phyloP scores from a whole-genome alignment of 2,113 vertebrate species.

The Perca schrenkii region DNA sequence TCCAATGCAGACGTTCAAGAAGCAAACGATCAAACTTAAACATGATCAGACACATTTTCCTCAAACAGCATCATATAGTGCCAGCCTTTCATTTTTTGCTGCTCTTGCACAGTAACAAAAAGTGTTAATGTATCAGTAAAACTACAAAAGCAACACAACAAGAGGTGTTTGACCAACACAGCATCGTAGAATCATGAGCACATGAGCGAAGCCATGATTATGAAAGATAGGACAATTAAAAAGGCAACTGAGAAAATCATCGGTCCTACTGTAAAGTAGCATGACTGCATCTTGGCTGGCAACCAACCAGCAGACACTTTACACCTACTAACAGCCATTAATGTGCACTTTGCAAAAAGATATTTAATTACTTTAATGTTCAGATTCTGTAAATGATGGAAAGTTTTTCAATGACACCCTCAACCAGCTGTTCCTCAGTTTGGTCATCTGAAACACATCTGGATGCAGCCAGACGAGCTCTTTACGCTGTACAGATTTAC shows the following conservation, averaged over 20 bases:
- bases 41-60: conserved; percentile 67
- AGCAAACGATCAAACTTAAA: conserved; percentile 70
- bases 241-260: conserved; percentile 55
- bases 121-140: conserved; percentile 10
- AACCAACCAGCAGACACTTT: conserved; percentile 7
- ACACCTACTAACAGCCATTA: conserved; percentile 12
- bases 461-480: conserved; percentile 18
- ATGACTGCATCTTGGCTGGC: conserved; percentile 11
- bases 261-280: conserved; percentile 4
- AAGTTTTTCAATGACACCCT: neutral
- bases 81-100: conserved; percentile 68
- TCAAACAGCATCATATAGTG: conserved; percentile 62
- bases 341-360: conserved; percentile 8
- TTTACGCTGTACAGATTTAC: conserved; percentile 19
- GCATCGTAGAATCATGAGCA: conserved; percentile 9
- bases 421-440: conserved; percentile 3
- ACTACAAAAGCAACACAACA: conserved; percentile 22
- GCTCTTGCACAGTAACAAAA: conserved; percentile 76
- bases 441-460: neutral
- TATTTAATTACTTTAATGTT: neutral
- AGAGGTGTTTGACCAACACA: neutral
- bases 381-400: neutral
- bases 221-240: conserved; percentile 35
- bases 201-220: conserved; percentile 20
- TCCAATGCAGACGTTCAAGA: conserved; percentile 73